These are phyloP conservation scores for Drosophila prostipennis DNA, from an alignment of 2,888 invertebrate species.

Conservation along the genomic window DNA sequence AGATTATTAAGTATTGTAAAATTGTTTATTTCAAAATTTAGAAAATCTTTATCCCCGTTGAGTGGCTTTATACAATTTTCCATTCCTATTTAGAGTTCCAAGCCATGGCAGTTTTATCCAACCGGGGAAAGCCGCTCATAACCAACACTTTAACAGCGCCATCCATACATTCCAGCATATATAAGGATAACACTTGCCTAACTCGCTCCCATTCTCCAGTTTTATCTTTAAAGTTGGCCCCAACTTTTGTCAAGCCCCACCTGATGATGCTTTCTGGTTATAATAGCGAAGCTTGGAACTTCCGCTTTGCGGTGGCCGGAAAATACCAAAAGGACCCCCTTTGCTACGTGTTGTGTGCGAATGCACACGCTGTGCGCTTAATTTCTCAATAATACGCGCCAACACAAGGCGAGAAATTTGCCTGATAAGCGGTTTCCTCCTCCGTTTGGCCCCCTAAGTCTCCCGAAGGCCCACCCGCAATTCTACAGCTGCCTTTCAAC, in stretches of 20 bases:
- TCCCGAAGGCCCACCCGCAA: too few species aligned
- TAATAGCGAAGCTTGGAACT: slow-evolving; percentile 28
- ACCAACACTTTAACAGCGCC: background rate
- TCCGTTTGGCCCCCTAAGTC: too few species aligned
- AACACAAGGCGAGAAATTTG: slow-evolving; percentile 56
- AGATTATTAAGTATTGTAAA: too few species aligned
- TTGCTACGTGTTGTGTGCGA: slow-evolving; percentile 47
- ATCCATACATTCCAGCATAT: background rate
- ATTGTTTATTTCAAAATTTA: too few species aligned
- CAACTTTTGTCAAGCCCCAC: slow-evolving; percentile 30
- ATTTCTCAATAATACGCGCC: slow-evolving; percentile 72
- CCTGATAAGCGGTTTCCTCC: slow-evolving; percentile 69
- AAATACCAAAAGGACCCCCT: slow-evolving; percentile 9
- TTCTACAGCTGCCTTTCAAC: slow-evolving; percentile 10
- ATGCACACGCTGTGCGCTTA: slow-evolving; percentile 61
- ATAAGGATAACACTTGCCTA: slow-evolving; percentile 38
- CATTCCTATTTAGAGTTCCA: background rate
- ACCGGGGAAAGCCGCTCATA: background rate
- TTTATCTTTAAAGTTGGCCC: slow-evolving; percentile 71
- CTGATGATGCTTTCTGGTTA: slow-evolving; percentile 22
- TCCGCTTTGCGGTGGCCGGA: slow-evolving; percentile 14
- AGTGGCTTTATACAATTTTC: background rate
- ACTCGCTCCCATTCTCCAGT: slow-evolving; percentile 40
- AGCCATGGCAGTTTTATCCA: too few species aligned
- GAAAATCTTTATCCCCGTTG: background rate